A percentile compares a stretch with the other conserved stretches of the same genome.
phyloP scores from a whole-genome alignment of 1,140 invertebrate species.

The Drosophila obscura region DNA sequence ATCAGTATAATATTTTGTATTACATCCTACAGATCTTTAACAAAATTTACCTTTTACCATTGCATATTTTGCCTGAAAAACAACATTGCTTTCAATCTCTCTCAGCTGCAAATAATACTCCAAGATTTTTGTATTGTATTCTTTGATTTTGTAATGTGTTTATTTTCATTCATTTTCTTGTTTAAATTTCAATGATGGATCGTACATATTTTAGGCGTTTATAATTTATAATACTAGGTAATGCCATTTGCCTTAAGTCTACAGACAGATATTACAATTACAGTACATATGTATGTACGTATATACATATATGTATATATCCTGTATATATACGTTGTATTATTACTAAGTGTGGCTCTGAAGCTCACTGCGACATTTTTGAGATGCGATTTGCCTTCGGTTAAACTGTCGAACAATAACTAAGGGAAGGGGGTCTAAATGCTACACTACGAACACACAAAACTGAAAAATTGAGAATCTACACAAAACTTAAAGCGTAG shows the following conservation, averaged over 20 bases:
- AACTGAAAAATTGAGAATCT: conserved; percentile 43
- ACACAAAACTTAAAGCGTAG: conserved; percentile 40
- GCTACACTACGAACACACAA: conserved; percentile 58
- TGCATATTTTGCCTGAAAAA: background rate
- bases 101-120: too few relatives aligned
- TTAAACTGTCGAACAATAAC: conserved; percentile 59
- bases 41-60: background rate
- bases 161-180: conserved; percentile 65
- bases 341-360: conserved; percentile 27
- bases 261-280: conserved; percentile 60
- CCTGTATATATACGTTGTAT: conserved; percentile 7
- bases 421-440: conserved; percentile 45
- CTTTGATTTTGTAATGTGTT: conserved; percentile 72
- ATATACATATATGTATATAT: conserved; percentile 45
- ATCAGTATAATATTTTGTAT: too few relatives aligned
- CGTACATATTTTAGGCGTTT: conserved; percentile 55
- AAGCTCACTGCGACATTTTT: conserved; percentile 46
- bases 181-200: conserved; percentile 53
- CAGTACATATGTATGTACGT: conserved; percentile 65
- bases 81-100: too few relatives aligned
- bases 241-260: conserved; percentile 69
- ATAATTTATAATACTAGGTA: conserved; percentile 76
- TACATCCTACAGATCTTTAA: background rate
- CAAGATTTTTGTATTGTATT: conserved; percentile 14
- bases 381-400: conserved; percentile 51